Conservation (phyloP, 2,797 vertebrate species). For the Phaenicophaeus curvirostris region DNA sequence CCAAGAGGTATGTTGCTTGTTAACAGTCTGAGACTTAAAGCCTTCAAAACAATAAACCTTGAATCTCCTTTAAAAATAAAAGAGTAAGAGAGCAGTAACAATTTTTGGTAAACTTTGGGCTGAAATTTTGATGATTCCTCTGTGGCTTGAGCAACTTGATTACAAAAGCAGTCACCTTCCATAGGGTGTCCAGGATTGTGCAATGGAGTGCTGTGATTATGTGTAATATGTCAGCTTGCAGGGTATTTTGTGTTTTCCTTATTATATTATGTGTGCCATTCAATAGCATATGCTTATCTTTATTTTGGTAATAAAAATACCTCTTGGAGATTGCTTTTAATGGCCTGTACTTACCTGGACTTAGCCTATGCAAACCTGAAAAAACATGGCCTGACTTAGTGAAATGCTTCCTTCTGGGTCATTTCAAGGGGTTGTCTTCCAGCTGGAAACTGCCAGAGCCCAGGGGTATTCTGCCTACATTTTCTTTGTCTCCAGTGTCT, state of each 20-base stretch:
- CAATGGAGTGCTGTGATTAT: background rate
- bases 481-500: background rate
- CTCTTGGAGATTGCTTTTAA: background rate
- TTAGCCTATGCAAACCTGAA: background rate
- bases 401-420: background rate
- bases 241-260: background rate
- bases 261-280: background rate
- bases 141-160: background rate
- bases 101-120: background rate
- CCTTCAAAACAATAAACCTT: background rate
- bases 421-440: background rate
- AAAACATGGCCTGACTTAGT: background rate
- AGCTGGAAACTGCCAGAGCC: background rate
- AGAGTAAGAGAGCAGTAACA: background rate
- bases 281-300: background rate
- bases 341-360: background rate
- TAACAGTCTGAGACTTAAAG: background rate
- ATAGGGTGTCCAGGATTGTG: background rate
- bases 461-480: background rate
- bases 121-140: conserved; percentile 24
- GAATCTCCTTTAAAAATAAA: background rate
- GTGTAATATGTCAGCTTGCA: background rate
- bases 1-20: conserved; percentile 5
- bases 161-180: conserved; percentile 6
- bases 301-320: background rate